A percentile compares a stretch with the other conserved stretches of the same genome.
phyloP scores from a whole-genome alignment of 2,888 invertebrate genomes.

The Pemphredon lugubris region DNA sequence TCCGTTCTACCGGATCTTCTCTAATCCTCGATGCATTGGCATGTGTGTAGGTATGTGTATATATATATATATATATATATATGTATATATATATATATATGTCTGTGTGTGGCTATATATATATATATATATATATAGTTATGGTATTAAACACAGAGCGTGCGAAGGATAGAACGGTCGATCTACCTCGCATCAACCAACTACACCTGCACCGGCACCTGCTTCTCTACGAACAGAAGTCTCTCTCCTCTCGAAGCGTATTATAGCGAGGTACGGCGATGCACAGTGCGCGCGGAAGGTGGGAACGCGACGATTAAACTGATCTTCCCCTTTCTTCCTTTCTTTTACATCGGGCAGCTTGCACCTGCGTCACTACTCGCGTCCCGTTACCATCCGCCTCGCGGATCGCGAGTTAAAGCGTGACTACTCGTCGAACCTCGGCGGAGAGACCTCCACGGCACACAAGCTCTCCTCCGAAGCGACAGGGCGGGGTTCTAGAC shows the following conservation, averaged over 20 bases:
- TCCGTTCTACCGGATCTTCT: too few relatives aligned
- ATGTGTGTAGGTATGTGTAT: too few relatives aligned
- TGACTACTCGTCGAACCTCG: slow-evolving; percentile 66
- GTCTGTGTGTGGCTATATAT: too few relatives aligned
- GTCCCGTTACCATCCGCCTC: slow-evolving; percentile 67
- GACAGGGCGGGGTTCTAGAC: slow-evolving; percentile 78
- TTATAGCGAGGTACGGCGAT: not conserved
- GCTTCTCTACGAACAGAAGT: too few relatives aligned
- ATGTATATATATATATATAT: too few relatives aligned
- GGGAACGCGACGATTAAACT: slow-evolving; percentile 30
- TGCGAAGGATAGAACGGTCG: not conserved
- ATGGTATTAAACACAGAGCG: not conserved
- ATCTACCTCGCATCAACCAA: not conserved
- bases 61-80: too few relatives aligned
- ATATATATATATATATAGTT: too few relatives aligned
- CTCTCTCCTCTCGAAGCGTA: too few relatives aligned
- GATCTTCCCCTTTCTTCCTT: slow-evolving; percentile 4
- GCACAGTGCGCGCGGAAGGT: not conserved
- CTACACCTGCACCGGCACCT: too few relatives aligned
- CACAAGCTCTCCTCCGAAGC: slow-evolving; percentile 61
- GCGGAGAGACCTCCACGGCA: slow-evolving; percentile 64
- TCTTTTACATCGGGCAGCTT: slow-evolving; percentile 49
- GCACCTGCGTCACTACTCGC: slow-evolving; percentile 44
- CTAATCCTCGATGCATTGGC: too few relatives aligned
- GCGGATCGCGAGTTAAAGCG: slow-evolving; percentile 72